Evolutionary conservation across 2,888 invertebrate genomes (phyloP), one percentile per base, ranked within the genome.

Genomic region (Lacanobia oleracea): DNA sequence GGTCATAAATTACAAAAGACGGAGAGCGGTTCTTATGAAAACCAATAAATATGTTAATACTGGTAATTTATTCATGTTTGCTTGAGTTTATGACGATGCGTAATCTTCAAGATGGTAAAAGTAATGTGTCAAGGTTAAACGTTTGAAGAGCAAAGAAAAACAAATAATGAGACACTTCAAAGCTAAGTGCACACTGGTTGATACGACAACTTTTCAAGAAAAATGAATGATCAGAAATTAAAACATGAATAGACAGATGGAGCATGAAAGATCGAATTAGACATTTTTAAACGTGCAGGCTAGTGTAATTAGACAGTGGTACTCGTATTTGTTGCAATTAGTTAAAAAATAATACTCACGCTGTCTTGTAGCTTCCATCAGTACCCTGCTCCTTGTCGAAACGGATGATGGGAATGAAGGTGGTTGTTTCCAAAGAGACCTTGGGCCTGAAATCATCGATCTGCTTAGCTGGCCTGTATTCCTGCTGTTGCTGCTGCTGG

Each of bases 361-460:
- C 92, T 74, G 98, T 97, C 93, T 98, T 98, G 92, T 98, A 98
- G 89, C 98, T 98, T 87, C 98, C 98, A 93, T 98, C 98, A 81
- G 97, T 97, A 80, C 97, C 98, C 90, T 98, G 98, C 90, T 98
- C 98, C 90, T 98, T 98, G 89, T 98, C 98, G 92, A 98, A 98
- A 83, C 97, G 96, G 77, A 98, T 97, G 89, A 98, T 98, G 23
- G 98, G 98, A 85, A 98, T 97, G 92, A 95, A 97, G n/a, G 98
- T 98, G 76, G 98, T 97, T 23, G 97, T 97, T 56, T 97, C 97
- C 68, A 94, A 82, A 33, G 92, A 90, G n/a, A 92, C 91, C 88
- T 94, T 92, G 37, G 95, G 93, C 82, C 95, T 94, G 91, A 95
- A 94, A 82, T 96, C 96, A 0, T 95, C 95, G 27, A 94, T 87